phyloP scores from a whole-genome alignment of 1,140 invertebrate species.

The Nephila pilipes region DNA sequence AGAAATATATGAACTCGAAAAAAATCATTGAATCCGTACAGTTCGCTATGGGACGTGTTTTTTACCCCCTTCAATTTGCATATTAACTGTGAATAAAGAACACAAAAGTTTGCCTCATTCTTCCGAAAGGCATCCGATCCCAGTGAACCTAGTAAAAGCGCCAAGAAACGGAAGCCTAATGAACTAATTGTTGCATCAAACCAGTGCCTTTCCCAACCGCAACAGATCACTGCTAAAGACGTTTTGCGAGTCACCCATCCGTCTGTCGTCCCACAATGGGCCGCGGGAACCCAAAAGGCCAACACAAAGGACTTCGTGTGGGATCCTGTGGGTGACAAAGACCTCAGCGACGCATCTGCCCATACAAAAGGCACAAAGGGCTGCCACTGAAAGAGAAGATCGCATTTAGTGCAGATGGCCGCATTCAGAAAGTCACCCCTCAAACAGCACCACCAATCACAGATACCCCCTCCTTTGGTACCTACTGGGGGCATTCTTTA shows the following conservation, averaged over 20 bases:
- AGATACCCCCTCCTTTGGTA: slow-evolving; percentile 51
- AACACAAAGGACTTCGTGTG: slow-evolving; percentile 44
- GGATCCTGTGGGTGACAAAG: slow-evolving; percentile 61
- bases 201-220: no score
- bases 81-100: no score
- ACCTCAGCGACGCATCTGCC: slow-evolving; percentile 72
- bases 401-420: slow-evolving; percentile 74
- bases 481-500: slow-evolving; percentile 46
- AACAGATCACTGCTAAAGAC: neutral
- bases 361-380: slow-evolving; percentile 46
- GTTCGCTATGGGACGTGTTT: no score
- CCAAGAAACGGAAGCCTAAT: no score
- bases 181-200: no score
- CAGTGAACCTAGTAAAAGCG: no score
- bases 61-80: no score
- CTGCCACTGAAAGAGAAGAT: slow-evolving; percentile 62
- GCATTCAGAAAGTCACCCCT: slow-evolving; percentile 64
- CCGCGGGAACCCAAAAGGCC: slow-evolving; percentile 24
- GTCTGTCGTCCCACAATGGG: slow-evolving; percentile 38
- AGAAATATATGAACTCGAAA: no score
- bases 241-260: neutral
- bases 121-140: no score
- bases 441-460: slow-evolving; percentile 59
- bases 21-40: no score
- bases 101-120: no score